Evolutionary conservation across 2,888 invertebrate species (phyloP).

Genomic region (Fissipunctia ypsillon): DNA sequence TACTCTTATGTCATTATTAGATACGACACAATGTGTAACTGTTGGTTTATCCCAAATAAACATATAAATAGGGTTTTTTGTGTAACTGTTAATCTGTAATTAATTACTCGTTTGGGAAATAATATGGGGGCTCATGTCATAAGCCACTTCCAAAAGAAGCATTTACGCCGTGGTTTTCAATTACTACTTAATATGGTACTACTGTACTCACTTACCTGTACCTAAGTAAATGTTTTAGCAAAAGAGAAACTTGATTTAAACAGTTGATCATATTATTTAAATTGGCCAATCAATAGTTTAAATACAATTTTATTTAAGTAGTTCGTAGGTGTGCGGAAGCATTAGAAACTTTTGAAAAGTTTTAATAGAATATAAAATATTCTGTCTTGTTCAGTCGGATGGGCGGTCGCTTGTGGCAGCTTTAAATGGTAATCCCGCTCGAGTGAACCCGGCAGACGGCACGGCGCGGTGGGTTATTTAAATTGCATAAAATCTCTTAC

Average conservation of each 20-base stretch:
- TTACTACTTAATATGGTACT: not conserved
- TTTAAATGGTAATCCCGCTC: slow-evolving; percentile 58
- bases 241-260: not conserved
- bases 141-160: slow-evolving; percentile 4
- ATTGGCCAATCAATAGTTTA: not conserved
- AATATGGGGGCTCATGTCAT: slow-evolving; percentile 12
- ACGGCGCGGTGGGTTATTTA: slow-evolving; percentile 47
- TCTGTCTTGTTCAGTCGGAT: slow-evolving; percentile 13
- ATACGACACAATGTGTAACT: too few species aligned
- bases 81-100: slow-evolving; percentile 9
- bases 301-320: not conserved
- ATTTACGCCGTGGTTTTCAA: not conserved
- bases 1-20: too few species aligned
- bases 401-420: slow-evolving; percentile 38
- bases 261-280: not conserved
- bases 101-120: slow-evolving; percentile 17
- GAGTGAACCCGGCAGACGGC: slow-evolving; percentile 35
- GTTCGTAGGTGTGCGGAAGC: not conserved
- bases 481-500: slow-evolving; percentile 60
- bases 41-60: too few species aligned
- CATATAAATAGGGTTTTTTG: not conserved
- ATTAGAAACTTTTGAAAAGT: slow-evolving; percentile 3
- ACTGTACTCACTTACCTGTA: not conserved
- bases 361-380: slow-evolving; percentile 43
- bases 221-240: not conserved